Base-by-base conservation (phyloP, 1,140 invertebrate species). In the Drosophila baimaii region DNA sequence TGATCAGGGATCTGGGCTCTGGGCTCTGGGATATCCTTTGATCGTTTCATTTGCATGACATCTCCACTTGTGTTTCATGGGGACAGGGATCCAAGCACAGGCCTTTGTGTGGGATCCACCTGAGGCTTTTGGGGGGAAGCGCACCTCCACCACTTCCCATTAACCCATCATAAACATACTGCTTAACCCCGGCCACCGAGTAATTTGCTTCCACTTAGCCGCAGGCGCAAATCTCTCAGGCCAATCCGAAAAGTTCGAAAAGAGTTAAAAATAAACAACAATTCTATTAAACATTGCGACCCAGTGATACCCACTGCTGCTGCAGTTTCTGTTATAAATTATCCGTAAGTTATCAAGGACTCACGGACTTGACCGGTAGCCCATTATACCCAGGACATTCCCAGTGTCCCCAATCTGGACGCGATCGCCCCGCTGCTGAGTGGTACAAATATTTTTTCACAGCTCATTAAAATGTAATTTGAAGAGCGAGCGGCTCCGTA, bases 401-500 rank as follows among this genome's bases (percentile, higher is more conserved):
- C 17, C 27, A 12, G 23, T 31, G 12, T 15, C 5, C 23, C 21
- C 23, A 31, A 70, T 35, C 64, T 49, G 10, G 25, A 25, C 27
- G 21, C 5, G 21, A 52, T 54, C 54, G 10, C 9, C 43, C 19
- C 23, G 29, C 27, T 15, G 29, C 27, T 15, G 35, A 47, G 58
- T 69, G 84, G 55, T 75, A 54, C 84, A 89, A 89, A 89, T 81
- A 89, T 89, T 89, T 79, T 78, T 89, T 89, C 72, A 89, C 84
- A 89, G 84, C 84, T 89, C 84, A 89, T 89, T 89, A 89, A 89
- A 89, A 81, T 89, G 84, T 89, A 89, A 89, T 89, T 89, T 89
- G 74, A 89, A 79, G 66, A 77, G 80, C 70, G 56, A 81, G 83
- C 83, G 77, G 84, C 73, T 79, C 70, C 77, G 77, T 63, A 75